Percentiles rank a stretch among this genome's conserved stretches.
These are phyloP conservation scores for Aulostomus chinensis DNA, from an alignment of 2,797 vertebrate species.

Conservation along the genomic window DNA sequence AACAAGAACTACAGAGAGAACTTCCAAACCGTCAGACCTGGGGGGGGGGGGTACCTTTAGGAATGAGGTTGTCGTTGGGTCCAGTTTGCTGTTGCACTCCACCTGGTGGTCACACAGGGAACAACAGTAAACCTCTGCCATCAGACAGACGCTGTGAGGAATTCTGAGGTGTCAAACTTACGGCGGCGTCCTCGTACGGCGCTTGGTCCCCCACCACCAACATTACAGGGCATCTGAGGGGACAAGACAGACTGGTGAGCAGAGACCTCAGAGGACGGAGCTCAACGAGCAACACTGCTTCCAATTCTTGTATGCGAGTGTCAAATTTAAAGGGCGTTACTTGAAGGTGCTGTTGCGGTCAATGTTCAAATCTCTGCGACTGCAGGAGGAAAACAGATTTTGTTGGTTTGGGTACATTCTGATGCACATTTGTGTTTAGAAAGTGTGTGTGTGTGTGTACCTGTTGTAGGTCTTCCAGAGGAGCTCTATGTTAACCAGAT, in stretches of 20 bases:
- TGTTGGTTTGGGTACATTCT: neutral
- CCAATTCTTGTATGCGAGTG: no score
- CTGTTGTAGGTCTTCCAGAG: constrained; percentile 91
- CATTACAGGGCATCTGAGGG: constrained; percentile 89
- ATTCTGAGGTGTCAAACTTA: constrained; percentile 70
- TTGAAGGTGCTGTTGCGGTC: constrained; percentile 88
- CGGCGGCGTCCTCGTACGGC: constrained; percentile 90
- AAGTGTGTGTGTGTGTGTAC: constrained; percentile 55
- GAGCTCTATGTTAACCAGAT: constrained; percentile 85
- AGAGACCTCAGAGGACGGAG: no score
- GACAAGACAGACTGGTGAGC: neutral
- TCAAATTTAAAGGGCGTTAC: constrained; percentile 64
- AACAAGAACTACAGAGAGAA: neutral
- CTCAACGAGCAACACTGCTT: no score
- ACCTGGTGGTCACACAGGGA: constrained; percentile 77
- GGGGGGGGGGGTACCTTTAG: constrained; percentile 82
- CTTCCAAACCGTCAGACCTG: no score
- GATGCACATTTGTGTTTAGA: neutral
- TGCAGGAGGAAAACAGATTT: constrained; percentile 44
- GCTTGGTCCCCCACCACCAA: constrained; percentile 92
- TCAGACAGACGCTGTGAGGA: no score
- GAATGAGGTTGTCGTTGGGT: constrained; percentile 92
- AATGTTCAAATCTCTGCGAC: constrained; percentile 88
- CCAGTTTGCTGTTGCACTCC: constrained; percentile 93
- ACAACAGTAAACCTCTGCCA: neutral